phyloP scores from a whole-genome alignment of 2,797 vertebrate genomes.

The Pseudochromis fuscus region DNA sequence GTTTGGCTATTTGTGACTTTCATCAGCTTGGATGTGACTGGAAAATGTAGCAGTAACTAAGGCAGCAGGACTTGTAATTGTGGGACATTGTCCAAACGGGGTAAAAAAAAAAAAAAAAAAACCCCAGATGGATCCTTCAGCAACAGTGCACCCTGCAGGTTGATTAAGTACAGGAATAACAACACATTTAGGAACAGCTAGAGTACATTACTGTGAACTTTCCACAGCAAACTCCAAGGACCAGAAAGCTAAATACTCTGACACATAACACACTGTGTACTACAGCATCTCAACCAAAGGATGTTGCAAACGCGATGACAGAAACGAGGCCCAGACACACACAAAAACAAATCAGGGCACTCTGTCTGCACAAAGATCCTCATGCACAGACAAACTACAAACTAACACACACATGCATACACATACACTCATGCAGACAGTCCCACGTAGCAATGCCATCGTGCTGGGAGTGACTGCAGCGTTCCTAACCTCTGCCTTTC shows the following conservation, averaged over 20 bases:
- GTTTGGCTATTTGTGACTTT: constrained; percentile 15
- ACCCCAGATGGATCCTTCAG: constrained; percentile 59
- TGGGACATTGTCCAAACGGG: constrained; percentile 46
- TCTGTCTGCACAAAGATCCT: constrained; percentile 36
- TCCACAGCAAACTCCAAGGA: constrained; percentile 22
- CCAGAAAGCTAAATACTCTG: constrained; percentile 33
- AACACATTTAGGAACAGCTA: constrained; percentile 5
- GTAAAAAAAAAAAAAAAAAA: too few relatives aligned
- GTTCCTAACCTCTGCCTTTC: constrained; percentile 74
- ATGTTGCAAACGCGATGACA: neutral
- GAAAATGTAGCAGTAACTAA: constrained; percentile 33
- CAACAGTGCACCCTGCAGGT: constrained; percentile 81
- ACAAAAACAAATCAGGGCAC: constrained; percentile 39
- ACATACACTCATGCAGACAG: constrained; percentile 19
- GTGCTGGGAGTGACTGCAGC: constrained; percentile 65
- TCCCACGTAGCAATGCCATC: constrained; percentile 47
- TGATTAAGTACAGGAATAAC: constrained; percentile 46
- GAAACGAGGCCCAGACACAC: constrained; percentile 13
- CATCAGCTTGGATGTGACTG: constrained; percentile 5
- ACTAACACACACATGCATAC: neutral
- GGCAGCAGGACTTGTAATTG: constrained; percentile 37
- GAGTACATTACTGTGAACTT: constrained; percentile 26
- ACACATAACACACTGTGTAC: constrained; percentile 21
- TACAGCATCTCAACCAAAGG: neutral
- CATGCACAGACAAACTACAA: constrained; percentile 15